These are phyloP conservation scores for Drosophila mayri DNA, from an alignment of 1,140 invertebrate genomes.

Conservation along the genomic window DNA sequence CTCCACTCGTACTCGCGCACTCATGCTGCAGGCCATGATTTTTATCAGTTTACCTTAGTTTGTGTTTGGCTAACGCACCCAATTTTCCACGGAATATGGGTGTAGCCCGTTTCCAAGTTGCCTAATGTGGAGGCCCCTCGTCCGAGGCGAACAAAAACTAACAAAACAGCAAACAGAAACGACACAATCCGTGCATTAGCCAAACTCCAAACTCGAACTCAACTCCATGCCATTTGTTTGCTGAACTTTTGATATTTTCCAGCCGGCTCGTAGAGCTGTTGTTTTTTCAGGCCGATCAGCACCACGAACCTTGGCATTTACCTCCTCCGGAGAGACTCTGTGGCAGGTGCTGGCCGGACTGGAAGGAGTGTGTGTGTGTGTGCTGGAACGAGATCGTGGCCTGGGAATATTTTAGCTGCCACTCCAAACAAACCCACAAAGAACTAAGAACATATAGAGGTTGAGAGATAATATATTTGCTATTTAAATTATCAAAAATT, in stretches of 20 bases:
- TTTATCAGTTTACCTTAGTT: conserved; percentile 66
- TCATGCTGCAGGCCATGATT: conserved; percentile 58
- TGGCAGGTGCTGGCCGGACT: conserved; percentile 32
- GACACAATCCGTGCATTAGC: conserved; percentile 65
- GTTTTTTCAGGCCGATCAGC: background rate
- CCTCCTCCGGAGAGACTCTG: conserved; percentile 12
- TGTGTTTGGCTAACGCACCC: conserved; percentile 78
- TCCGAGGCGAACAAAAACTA: conserved; percentile 9
- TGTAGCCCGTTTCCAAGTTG: conserved; percentile 58
- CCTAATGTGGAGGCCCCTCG: conserved; percentile 47
- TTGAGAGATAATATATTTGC: background rate
- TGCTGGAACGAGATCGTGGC: conserved; percentile 19
- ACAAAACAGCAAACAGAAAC: conserved; percentile 51
- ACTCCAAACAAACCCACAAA: background rate
- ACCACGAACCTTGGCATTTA: conserved; percentile 70
- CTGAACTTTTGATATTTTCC: conserved; percentile 79
- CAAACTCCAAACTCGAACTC: conserved; percentile 33
- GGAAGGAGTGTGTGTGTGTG: conserved; percentile 15
- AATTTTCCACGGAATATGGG: conserved; percentile 74
- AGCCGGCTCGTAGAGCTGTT: conserved; percentile 4
- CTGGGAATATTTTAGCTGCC: conserved; percentile 23
- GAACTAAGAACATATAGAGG: background rate
- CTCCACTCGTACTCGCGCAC: conserved; percentile 32
- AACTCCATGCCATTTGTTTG: conserved; percentile 63
- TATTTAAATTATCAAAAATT: background rate